Percentiles rank a stretch among this genome's conserved stretches.
Evolutionary conservation across 1,140 invertebrate species (phyloP).

Genomic region (Charaxes varanes): DNA sequence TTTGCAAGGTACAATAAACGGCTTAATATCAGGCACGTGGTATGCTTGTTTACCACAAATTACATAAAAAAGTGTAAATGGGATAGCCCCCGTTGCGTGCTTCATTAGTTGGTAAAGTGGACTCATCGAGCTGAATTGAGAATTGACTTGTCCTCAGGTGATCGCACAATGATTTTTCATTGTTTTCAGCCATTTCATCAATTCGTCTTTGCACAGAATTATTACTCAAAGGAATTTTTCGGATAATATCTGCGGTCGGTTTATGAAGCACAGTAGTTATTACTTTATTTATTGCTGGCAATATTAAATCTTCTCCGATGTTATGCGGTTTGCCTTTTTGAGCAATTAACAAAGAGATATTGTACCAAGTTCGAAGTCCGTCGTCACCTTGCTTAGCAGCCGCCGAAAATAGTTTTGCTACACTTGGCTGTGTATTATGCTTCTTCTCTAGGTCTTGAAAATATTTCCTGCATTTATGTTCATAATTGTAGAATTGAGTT

Average conservation of each 20-base stretch:
- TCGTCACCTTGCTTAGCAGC: slow-evolving; percentile 17
- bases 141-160: slow-evolving; percentile 20
- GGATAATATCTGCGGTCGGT: slow-evolving; percentile 37
- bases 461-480: too few species aligned
- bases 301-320: slow-evolving; percentile 52
- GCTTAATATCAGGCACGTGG: too few species aligned
- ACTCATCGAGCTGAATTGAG: slow-evolving; percentile 44
- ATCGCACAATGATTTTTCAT: slow-evolving; percentile 45
- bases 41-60: too few species aligned
- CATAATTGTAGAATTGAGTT: too few species aligned
- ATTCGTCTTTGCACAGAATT: slow-evolving; percentile 51
- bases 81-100: too few species aligned
- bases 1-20: too few species aligned
- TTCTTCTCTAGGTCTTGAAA: too few species aligned
- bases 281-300: too few species aligned
- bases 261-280: slow-evolving; percentile 44
- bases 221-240: slow-evolving; percentile 52
- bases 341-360: slow-evolving; percentile 21
- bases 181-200: slow-evolving; percentile 46
- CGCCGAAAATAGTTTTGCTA: not conserved
- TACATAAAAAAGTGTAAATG: too few species aligned
- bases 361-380: slow-evolving; percentile 17
- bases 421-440: too few species aligned
- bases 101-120: slow-evolving; percentile 57
- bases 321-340: slow-evolving; percentile 23